These are phyloP conservation scores for Cepaea nemoralis DNA, from an alignment of 1,140 invertebrate genomes.

Conservation along the genomic window DNA sequence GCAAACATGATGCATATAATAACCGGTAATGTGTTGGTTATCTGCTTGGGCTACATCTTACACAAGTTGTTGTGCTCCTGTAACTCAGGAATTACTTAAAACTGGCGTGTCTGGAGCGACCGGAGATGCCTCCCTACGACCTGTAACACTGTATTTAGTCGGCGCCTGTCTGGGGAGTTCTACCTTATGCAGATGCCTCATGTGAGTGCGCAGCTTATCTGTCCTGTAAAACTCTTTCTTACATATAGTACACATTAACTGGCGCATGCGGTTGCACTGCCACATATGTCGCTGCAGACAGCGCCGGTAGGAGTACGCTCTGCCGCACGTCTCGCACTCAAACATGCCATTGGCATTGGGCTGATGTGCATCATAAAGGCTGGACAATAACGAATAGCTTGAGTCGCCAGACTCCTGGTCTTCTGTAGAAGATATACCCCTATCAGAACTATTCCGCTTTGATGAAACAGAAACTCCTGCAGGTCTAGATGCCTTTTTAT, in stretches of 20 bases:
- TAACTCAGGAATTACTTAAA: background rate
- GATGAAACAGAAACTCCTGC: background rate
- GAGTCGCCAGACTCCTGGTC: background rate
- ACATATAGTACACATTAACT: background rate
- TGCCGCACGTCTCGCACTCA: conserved; percentile 15
- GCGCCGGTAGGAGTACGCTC: background rate
- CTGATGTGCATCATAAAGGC: background rate
- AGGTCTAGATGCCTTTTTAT: background rate
- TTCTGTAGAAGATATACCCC: background rate
- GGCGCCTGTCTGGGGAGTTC: background rate
- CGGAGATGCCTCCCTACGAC: background rate
- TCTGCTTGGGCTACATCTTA: too few relatives aligned
- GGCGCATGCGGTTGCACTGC: background rate
- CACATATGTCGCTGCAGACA: conserved; percentile 11
- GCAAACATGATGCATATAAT: too few relatives aligned
- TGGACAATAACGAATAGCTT: background rate
- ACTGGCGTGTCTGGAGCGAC: background rate
- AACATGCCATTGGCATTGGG: conserved; percentile 17
- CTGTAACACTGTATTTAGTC: background rate
- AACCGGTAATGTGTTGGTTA: too few relatives aligned
- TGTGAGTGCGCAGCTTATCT: conserved; percentile 1
- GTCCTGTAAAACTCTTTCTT: background rate
- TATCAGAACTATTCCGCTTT: background rate
- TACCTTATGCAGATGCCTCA: background rate
- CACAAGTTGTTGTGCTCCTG: too few relatives aligned